Conservation (phyloP, 1,140 invertebrate species). For the Leptonema lineaticorne region DNA sequence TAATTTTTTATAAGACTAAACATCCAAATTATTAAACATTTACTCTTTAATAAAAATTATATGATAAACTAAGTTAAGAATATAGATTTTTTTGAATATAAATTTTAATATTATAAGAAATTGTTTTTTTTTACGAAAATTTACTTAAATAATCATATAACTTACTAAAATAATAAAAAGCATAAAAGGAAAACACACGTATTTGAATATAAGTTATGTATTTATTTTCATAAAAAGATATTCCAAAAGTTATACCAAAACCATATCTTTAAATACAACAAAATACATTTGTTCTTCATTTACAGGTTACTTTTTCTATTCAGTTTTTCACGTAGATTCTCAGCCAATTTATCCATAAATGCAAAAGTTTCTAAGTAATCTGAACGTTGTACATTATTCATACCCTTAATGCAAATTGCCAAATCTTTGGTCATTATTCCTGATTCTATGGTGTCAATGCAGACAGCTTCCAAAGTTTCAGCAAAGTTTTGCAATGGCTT, state of each 20-base stretch:
- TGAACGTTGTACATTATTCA: slow-evolving; percentile 73
- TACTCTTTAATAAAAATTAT: no score
- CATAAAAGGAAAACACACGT: no score
- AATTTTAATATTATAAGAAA: no score
- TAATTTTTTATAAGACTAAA: no score
- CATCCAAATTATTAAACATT: no score
- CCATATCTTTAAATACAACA: background rate
- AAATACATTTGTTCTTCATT: background rate
- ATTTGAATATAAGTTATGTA: no score
- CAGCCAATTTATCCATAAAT: slow-evolving; percentile 94
- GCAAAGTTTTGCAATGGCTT: slow-evolving; percentile 73
- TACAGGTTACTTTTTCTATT: slow-evolving; percentile 37
- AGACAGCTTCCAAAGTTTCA: slow-evolving; percentile 83
- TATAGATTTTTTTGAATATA: no score
- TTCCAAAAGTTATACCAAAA: background rate
- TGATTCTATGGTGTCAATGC: slow-evolving; percentile 90
- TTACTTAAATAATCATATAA: no score
- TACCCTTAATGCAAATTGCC: slow-evolving; percentile 96
- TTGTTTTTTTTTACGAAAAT: no score
- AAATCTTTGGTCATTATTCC: slow-evolving; percentile 99
- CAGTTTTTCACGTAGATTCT: slow-evolving; percentile 81
- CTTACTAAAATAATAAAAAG: no score
- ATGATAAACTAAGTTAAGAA: no score
- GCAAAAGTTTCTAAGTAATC: slow-evolving; percentile 98
- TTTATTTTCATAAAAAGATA: background rate